A percentile compares a stretch with the other conserved stretches of the same genome.
These are phyloP conservation scores for Brachyhypopomus occidentalis DNA, from an alignment of 2,113 vertebrate genomes.

Conservation along the genomic window DNA sequence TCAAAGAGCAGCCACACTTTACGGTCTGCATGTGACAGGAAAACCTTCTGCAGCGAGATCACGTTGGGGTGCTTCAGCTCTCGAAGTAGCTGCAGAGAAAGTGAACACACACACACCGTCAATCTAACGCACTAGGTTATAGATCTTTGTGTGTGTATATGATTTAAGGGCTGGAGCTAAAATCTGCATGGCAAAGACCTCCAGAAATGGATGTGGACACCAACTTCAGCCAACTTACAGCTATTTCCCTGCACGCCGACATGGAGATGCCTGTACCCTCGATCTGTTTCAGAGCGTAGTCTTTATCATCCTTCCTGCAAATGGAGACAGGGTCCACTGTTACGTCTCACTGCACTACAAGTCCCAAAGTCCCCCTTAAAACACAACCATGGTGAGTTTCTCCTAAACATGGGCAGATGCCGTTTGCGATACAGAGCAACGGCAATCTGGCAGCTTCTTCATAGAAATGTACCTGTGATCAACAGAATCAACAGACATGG, in stretches of 20 bases:
- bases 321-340: constrained; percentile 62
- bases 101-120: not conserved
- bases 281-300: constrained; percentile 99
- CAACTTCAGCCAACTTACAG: constrained; percentile 81
- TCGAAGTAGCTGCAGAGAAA: constrained; percentile 85
- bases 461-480: too few relatives aligned
- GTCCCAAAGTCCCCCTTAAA: constrained; percentile 46
- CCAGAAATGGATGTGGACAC: too few relatives aligned
- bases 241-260: constrained; percentile 99
- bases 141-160: not conserved
- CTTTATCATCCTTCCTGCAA: constrained; percentile 98
- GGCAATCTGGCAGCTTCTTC: too few relatives aligned
- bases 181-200: too few relatives aligned
- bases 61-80: constrained; percentile 99
- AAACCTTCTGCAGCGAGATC: constrained; percentile 99
- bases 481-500: too few relatives aligned
- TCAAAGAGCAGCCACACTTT: constrained; percentile 99
- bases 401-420: constrained; percentile 5
- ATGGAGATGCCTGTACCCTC: constrained; percentile 99
- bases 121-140: not conserved
- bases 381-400: constrained; percentile 39
- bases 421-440: too few relatives aligned
- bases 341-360: constrained; percentile 16
- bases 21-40: constrained; percentile 97
- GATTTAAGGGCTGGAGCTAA: too few relatives aligned